phyloP scores from a whole-genome alignment of 2,888 invertebrate genomes.

The Rhopalosiphum nymphaeae region DNA sequence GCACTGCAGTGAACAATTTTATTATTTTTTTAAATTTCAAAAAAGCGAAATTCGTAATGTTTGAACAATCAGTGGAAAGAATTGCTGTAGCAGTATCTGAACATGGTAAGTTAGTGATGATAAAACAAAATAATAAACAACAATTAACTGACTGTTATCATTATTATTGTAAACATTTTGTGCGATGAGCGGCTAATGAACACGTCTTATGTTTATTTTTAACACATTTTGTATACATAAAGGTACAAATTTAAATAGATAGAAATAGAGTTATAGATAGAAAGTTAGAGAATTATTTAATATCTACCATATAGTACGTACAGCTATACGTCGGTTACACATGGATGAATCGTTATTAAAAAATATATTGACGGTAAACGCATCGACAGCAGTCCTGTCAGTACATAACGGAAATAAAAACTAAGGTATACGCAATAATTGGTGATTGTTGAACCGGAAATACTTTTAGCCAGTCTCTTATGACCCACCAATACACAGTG shows the following conservation, averaged over 20 bases:
- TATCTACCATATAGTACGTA: neutral
- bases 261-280: neutral
- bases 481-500: neutral
- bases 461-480: neutral
- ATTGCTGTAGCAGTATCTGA: neutral
- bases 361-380: neutral
- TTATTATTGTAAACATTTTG: neutral
- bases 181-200: neutral
- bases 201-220: neutral
- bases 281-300: neutral
- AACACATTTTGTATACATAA: neutral
- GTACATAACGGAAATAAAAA: neutral
- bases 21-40: neutral
- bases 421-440: neutral
- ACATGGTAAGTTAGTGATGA: neutral
- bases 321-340: neutral
- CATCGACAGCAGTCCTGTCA: neutral
- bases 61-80: neutral
- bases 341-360: neutral
- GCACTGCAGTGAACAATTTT: neutral
- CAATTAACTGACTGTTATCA: neutral
- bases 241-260: neutral
- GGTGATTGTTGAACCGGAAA: neutral
- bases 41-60: neutral
- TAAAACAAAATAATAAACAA: neutral